Evolutionary conservation across 2,888 invertebrate genomes (phyloP), one percentile per base, ranked within the genome.

Genomic region (Spicauda simplicius): DNA sequence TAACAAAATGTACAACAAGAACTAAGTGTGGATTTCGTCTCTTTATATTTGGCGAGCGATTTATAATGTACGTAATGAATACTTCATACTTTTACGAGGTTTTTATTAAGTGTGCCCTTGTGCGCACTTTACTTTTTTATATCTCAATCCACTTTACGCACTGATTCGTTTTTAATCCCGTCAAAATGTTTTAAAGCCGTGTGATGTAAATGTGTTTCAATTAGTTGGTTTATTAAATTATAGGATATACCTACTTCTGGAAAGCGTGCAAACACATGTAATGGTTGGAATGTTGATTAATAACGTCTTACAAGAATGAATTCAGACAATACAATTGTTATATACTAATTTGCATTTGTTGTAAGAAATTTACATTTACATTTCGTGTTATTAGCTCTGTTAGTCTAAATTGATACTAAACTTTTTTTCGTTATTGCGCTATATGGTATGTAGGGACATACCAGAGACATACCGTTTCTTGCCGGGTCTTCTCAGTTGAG

Each of bases 1-100:
- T 74, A 70, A 73, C 37, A 70, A 70, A 72, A 67, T 48, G 59
- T 59, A 69, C 50, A 53, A 67, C 64, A 70, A 61, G 59, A 59
- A 41, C 37, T 50, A 60, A 60, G 66, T 66, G 66, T 55, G 50
- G 66, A 55, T 66, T 66, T 66, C 60, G 66, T 61, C 61, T 56
- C 55, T 67, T 61, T 67, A 61, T 61, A 67, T 61, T 67, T 60
- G 65, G 33, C 37, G 37, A 55, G 50, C 66, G 66, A 67, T 67
- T 61, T 61, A 67, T 67, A 61, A 67, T 56, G 54, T 56, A 11
- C 50, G 56, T 56, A 67, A 67, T 56, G 66, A 56, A 61, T 61
- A 33, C 61, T 61, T 67, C 61, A 61, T 67, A 55, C 50, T 56
- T 67, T 67, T 67, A 61, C 66, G 66, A 67, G 50, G 19, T 60